Base-by-base conservation (phyloP, 1,140 invertebrate species). In the Pseudomyrmex concolor region DNA sequence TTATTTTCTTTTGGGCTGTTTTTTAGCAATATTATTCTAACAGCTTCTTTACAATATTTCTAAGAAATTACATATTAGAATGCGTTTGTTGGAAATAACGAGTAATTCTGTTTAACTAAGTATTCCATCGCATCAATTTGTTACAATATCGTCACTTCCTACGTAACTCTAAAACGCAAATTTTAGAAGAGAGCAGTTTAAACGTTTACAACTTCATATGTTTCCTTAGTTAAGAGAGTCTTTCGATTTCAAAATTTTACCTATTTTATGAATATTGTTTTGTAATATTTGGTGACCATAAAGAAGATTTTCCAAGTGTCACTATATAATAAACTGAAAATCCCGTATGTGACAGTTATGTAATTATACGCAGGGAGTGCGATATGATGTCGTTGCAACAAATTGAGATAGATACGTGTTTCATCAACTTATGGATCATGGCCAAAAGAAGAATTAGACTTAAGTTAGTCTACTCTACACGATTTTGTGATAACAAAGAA, bases 361-460 rank as follows among this genome's bases (percentile, higher is more conserved):
- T n/a, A n/a, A n/a, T n/a, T n/a, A n/a, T n/a, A n/a, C n/a, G n/a
- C n/a, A n/a, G n/a, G n/a, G n/a, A n/a, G n/a, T n/a, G n/a, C n/a
- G n/a, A n/a, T n/a, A 57, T 34, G 34, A 34, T 34, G 10, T 12
- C 1, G 22, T 13, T 22, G 22, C 4, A 17, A 70, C 17, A 9
- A 13, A 5, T 80, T 17, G 43, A 60, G 51, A 68, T 55, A 55
- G 10, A 45, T n/a, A 34, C 17, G 43, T 17, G 43, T 60, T 34
- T 60, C 43, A 34, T 60, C 19, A 7, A 80, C 43, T 13, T 22
- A 7, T 68, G 25, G 10, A 51, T 2, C 71, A 15, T 54, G 25
- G 25, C 62, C 50, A 57, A 34, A 9, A 22, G 80, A 83, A 76
- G 3, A 34, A 34, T 34, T 63, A 82, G 25, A 82, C 55, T 66